phyloP scores from a whole-genome alignment of 2,113 vertebrate species.

The Sorex araneus region DNA sequence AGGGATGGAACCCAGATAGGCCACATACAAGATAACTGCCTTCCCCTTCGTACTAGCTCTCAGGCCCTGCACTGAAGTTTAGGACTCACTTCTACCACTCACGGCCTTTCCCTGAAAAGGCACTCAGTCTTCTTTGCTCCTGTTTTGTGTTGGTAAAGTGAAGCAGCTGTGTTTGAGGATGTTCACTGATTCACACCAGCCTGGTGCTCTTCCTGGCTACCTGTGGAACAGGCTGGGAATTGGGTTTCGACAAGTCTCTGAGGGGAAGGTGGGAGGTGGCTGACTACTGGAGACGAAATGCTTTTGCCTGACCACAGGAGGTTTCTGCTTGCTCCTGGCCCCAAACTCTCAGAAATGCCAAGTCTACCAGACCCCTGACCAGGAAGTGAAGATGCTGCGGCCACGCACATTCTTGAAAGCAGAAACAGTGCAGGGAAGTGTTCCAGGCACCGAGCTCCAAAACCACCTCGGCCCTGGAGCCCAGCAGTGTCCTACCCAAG shows the following conservation, averaged over 20 bases:
- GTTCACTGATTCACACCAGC: slow-evolving; percentile 95
- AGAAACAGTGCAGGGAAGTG: slow-evolving; percentile 86
- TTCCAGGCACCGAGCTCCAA: neutral
- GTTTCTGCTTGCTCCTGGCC: slow-evolving; percentile 86
- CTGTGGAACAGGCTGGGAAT: accelerated
- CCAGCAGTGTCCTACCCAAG: slow-evolving; percentile 28
- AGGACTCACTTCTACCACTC: neutral
- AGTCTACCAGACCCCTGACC: slow-evolving; percentile 91
- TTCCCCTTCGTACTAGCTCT: no score
- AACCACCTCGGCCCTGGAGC: no score
- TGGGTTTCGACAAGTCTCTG: neutral
- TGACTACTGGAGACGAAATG: slow-evolving; percentile 41
- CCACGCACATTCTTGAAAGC: slow-evolving; percentile 90
- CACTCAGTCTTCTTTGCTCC: slow-evolving; percentile 95
- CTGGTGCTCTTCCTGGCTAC: slow-evolving; percentile 95
- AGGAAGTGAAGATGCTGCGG: slow-evolving; percentile 91
- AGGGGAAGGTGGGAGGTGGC: slow-evolving; percentile 55
- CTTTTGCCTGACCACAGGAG: slow-evolving; percentile 89
- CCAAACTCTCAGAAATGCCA: slow-evolving; percentile 92
- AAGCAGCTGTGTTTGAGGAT: slow-evolving; percentile 90
- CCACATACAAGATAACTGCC: no score
- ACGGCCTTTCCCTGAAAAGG: slow-evolving; percentile 94
- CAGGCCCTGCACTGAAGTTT: no score
- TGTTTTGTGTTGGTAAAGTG: slow-evolving; percentile 94
- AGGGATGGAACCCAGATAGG: no score